Evolutionary conservation across 1,140 invertebrate genomes (phyloP), one percentile per base, ranked within the genome.

Genomic region (Helicoverpa zea): DNA sequence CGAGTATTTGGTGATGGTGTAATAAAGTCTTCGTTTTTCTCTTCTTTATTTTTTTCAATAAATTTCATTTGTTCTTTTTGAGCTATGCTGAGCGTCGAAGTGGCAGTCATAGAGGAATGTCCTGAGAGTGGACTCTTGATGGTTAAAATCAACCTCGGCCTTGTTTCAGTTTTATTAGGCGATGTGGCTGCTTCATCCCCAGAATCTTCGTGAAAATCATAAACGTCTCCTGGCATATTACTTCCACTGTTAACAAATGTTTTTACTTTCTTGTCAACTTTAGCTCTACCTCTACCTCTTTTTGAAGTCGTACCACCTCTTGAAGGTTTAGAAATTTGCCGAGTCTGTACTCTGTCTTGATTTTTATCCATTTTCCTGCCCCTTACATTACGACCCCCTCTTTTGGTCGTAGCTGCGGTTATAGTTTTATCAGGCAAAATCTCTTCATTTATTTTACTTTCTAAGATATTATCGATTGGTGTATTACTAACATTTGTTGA

Each of bases 141-240:
- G 0, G 97, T 98, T 1, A 98, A 94, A 79, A 98, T 98, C 3
- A 98, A 93, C 54, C 97, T 95, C 0, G 97, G 97, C 59, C 97
- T 94, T 72, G 96, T 94, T 90, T 96, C 96, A 66, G 86, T 88
- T 88, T 95, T 94, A 75, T 90, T 94, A 11, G 90, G 85, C 30
- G 91, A 89, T 61, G 93, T 88, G 2, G 95, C 92, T 23, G 96
- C 95, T 81, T 97, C 96, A 86, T 98, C 97, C 64, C 97, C 97
- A 35, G 97, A 97, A 89, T 98, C 97, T 86, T 98, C 97, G 84
- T 97, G 97, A 88, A 98, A 98, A 89, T 98, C 97, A 84, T 98
- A 98, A 3, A 98, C 96, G 88, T 98, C 97, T 1, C 96, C 96
- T 0, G 96, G 96, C 10, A 96, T 89, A 80, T 93, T 91, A 81